Evolutionary conservation across 2,113 vertebrate species (phyloP).

Genomic region (Cyrtonyx montezumae): DNA sequence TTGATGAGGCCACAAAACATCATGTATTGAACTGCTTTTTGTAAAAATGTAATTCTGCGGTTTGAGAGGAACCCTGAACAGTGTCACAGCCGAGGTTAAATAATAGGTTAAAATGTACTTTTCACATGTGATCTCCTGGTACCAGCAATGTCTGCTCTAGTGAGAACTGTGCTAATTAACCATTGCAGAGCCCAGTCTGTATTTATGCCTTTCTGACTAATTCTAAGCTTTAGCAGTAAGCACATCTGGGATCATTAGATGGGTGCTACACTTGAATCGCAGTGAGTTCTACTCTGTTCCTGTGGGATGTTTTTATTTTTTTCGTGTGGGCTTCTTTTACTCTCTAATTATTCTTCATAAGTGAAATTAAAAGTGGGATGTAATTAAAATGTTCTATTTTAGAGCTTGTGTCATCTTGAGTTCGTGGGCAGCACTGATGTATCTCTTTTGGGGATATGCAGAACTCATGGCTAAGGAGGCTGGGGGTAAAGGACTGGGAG

Average conservation of each 20-base stretch:
- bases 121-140: background rate
- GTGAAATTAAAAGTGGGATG: constrained; percentile 4
- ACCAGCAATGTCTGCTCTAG: background rate
- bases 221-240: background rate
- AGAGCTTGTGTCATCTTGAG: background rate
- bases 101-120: background rate
- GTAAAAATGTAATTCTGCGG: background rate
- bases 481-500: background rate
- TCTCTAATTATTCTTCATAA: constrained; percentile 28
- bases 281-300: background rate
- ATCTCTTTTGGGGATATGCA: background rate
- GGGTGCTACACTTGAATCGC: background rate
- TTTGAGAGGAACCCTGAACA: background rate
- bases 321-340: background rate
- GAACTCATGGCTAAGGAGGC: background rate
- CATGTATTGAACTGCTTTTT: background rate
- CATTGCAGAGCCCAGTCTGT: background rate
- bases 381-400: constrained; percentile 44
- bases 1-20: background rate
- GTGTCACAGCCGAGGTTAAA: background rate
- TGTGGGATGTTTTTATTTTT: background rate
- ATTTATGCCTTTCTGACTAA: background rate
- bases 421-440: background rate
- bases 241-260: background rate
- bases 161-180: background rate